These are phyloP conservation scores for Amazona ochrocephala DNA, from an alignment of 2,797 vertebrate genomes.

Conservation along the genomic window DNA sequence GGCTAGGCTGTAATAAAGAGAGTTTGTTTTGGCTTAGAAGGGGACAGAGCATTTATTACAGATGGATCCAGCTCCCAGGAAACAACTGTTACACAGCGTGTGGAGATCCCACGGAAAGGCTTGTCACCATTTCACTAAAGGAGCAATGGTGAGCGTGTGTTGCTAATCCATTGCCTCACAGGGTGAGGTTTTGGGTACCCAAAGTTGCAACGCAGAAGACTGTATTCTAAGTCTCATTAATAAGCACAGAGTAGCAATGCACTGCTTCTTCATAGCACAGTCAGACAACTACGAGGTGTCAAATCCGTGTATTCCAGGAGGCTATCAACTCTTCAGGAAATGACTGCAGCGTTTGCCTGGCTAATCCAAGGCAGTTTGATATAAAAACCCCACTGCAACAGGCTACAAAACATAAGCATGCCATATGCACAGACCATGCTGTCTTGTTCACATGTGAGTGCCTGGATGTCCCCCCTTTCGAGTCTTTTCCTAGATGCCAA, in stretches of 20 bases:
- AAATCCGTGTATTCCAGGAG: background rate
- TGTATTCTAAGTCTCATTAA: background rate
- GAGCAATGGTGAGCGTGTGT: background rate
- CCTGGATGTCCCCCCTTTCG: background rate
- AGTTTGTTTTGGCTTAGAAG: background rate
- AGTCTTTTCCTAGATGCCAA: background rate
- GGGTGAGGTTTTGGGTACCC: background rate
- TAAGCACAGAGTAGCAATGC: background rate
- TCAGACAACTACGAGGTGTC: background rate
- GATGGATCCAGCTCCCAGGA: background rate
- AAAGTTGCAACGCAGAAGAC: background rate
- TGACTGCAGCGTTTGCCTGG: background rate
- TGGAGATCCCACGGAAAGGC: background rate
- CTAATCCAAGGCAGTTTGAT: background rate
- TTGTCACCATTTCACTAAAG: background rate
- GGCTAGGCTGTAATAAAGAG: background rate
- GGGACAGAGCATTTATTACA: background rate
- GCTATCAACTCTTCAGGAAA: background rate
- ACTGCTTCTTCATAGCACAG: background rate
- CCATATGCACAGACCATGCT: background rate
- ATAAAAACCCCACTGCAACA: background rate
- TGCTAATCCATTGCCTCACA: background rate
- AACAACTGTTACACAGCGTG: accelerated
- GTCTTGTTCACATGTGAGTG: background rate
- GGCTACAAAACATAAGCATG: background rate